Percentiles rank a stretch among this genome's conserved stretches.
Conservation (phyloP, 2,113 vertebrate species). For the Polyodon spathula region DNA sequence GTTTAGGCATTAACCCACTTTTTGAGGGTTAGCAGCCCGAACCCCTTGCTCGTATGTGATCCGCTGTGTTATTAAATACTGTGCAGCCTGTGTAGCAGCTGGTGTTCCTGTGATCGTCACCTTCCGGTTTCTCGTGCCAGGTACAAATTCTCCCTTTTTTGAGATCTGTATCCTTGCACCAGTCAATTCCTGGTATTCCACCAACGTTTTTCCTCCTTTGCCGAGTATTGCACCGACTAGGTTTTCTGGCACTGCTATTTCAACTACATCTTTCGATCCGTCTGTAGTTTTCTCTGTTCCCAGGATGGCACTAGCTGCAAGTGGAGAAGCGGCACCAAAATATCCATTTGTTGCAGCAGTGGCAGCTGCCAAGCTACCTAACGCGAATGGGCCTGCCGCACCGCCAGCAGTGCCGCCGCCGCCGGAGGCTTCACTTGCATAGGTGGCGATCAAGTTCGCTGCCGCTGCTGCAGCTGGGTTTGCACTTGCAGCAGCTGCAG, state of each 20-base stretch:
- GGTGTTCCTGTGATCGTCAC: slow-evolving; percentile 82
- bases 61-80: slow-evolving; percentile 82
- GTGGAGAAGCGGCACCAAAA: slow-evolving; percentile 76
- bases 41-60: slow-evolving; percentile 84
- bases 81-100: slow-evolving; percentile 77
- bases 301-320: slow-evolving; percentile 80
- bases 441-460: slow-evolving; percentile 72
- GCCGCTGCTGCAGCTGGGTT: slow-evolving; percentile 79
- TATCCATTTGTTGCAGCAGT: slow-evolving; percentile 81
- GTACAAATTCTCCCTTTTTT: slow-evolving; percentile 82
- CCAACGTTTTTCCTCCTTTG: slow-evolving; percentile 81
- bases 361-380: slow-evolving; percentile 80
- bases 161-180: slow-evolving; percentile 85
- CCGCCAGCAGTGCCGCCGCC: slow-evolving; percentile 69
- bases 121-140: slow-evolving; percentile 81
- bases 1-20: slow-evolving; percentile 68
- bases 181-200: slow-evolving; percentile 85
- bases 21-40: slow-evolving; percentile 77
- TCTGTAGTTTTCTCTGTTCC: slow-evolving; percentile 78
- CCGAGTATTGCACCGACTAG: slow-evolving; percentile 81
- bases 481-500: slow-evolving; percentile 77
- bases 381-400: slow-evolving; percentile 74
- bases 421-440: slow-evolving; percentile 77
- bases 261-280: slow-evolving; percentile 81
- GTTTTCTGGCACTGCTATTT: slow-evolving; percentile 82